These are phyloP conservation scores for Syngnathus floridae DNA, from an alignment of 2,113 vertebrate species.

Conservation along the genomic window DNA sequence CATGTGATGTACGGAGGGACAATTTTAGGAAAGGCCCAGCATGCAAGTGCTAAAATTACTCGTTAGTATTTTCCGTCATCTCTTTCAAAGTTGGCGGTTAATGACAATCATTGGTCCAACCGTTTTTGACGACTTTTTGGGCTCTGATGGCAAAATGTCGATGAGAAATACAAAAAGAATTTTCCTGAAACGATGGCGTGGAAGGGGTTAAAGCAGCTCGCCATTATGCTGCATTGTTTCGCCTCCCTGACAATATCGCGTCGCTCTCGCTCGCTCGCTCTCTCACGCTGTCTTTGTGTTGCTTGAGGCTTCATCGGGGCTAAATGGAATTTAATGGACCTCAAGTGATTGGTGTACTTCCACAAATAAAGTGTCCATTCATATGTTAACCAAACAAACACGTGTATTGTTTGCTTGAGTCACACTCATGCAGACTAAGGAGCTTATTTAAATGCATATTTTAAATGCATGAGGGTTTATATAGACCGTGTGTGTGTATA, in stretches of 20 bases:
- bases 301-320: constrained; percentile 62
- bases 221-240: neutral
- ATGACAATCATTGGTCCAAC: too few relatives aligned
- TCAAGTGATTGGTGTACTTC: constrained; percentile 71
- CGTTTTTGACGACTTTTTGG: too few relatives aligned
- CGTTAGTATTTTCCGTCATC: too few relatives aligned
- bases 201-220: neutral
- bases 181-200: neutral
- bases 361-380: constrained; percentile 70
- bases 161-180: too few relatives aligned
- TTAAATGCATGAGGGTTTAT: neutral
- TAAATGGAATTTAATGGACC: constrained; percentile 76
- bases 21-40: neutral
- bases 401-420: constrained; percentile 59
- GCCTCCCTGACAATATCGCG: neutral
- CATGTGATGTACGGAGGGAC: neutral
- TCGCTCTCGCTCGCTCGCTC: neutral
- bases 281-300: constrained; percentile 33
- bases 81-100: too few relatives aligned
- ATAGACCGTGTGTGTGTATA: neutral
- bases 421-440: constrained; percentile 63
- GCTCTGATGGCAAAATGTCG: too few relatives aligned
- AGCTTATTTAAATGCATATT: constrained; percentile 80
- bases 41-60: neutral
- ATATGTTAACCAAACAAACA: constrained; percentile 73